Percentiles rank a stretch among this genome's conserved stretches.
phyloP scores from a whole-genome alignment of 2,113 vertebrate species.

The Drymodes brunneopygia region DNA sequence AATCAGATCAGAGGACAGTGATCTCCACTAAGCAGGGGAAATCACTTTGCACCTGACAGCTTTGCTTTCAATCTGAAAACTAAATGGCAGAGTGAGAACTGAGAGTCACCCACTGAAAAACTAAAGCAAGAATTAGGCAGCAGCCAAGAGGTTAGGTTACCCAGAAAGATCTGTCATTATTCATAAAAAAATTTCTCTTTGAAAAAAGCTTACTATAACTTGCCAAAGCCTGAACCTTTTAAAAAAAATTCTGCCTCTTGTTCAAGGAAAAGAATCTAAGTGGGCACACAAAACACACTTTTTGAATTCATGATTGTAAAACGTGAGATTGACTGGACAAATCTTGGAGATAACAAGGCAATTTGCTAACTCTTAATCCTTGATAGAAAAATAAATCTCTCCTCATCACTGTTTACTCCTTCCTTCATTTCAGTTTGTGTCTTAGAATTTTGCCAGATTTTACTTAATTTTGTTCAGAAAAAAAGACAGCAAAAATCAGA shows the following conservation, averaged over 20 bases:
- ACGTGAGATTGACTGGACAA: not conserved
- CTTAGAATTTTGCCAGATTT: not conserved
- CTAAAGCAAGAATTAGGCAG: not conserved
- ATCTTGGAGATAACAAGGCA: not conserved
- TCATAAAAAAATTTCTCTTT: not conserved
- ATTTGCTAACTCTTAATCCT: not conserved
- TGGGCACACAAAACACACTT: not conserved
- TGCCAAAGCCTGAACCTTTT: not conserved
- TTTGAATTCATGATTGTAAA: not conserved
- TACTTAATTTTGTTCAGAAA: not conserved
- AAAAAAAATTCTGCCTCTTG: not conserved
- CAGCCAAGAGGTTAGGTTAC: not conserved
- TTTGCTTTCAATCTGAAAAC: slow-evolving; percentile 26
- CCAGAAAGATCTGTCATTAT: not conserved
- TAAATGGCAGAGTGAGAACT: slow-evolving; percentile 31
- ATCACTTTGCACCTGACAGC: slow-evolving; percentile 65
- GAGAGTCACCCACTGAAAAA: slow-evolving; percentile 10
- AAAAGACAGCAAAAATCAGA: not conserved
- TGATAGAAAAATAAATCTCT: not conserved
- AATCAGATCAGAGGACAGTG: not conserved
- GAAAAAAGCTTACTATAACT: not conserved
- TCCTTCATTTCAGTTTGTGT: not conserved
- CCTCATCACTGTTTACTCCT: not conserved
- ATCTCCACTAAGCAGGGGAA: slow-evolving; percentile 44
- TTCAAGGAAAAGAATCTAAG: not conserved